phyloP scores from a whole-genome alignment of 2,888 invertebrate species.

The Phania funesta region DNA sequence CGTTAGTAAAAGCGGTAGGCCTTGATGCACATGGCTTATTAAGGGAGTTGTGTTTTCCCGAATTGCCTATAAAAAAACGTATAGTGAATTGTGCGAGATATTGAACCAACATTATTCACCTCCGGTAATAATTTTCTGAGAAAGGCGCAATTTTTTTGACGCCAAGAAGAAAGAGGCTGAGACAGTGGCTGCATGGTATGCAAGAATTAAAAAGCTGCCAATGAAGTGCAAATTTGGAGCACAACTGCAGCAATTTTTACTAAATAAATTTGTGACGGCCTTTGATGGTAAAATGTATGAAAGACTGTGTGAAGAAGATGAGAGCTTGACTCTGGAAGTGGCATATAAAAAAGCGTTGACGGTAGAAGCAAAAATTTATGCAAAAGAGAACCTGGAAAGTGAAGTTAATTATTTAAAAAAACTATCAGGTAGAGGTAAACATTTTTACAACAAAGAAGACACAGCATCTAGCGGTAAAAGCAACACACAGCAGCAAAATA shows the following conservation, averaged over 20 bases:
- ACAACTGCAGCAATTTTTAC: conserved; percentile 13
- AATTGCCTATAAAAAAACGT: too few relatives aligned
- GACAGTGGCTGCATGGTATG: conserved; percentile 11
- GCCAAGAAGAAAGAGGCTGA: too few relatives aligned
- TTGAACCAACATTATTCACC: conserved; percentile 45
- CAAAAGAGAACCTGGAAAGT: background rate
- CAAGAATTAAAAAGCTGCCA: conserved; percentile 27
- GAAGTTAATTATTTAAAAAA: conserved; percentile 18
- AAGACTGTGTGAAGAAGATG: too few relatives aligned
- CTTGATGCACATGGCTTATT: too few relatives aligned
- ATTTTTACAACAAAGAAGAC: background rate
- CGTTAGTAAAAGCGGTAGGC: too few relatives aligned
- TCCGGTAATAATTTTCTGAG: conserved; percentile 46
- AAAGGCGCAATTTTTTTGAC: background rate
- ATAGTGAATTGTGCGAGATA: conserved; percentile 38
- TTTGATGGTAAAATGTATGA: too few relatives aligned
- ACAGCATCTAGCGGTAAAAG: background rate
- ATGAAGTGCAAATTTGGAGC: conserved; percentile 27
- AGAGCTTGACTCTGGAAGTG: background rate
- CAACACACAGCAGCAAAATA: background rate
- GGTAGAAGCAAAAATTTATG: conserved; percentile 1
- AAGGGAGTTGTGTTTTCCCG: too few relatives aligned
- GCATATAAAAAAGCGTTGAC: conserved; percentile 20
- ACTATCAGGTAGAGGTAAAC: background rate
- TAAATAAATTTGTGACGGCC: conserved; percentile 7